Conservation (phyloP, 2,113 vertebrate species). For the Myiagra hebetior region DNA sequence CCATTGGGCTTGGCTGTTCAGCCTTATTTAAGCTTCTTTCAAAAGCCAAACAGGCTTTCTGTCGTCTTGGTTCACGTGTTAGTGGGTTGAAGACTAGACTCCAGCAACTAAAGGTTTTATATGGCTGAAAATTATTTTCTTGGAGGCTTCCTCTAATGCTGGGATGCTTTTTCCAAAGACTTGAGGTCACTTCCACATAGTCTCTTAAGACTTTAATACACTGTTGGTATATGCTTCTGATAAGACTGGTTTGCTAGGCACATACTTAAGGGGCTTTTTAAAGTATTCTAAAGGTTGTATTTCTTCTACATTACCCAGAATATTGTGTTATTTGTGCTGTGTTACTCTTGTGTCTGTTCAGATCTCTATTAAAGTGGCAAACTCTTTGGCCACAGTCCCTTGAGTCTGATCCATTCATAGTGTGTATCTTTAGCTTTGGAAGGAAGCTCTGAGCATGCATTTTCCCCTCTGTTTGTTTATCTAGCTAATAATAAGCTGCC, state of each 20-base stretch:
- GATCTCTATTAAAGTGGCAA: background rate
- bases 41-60: background rate
- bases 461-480: constrained; percentile 46
- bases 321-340: background rate
- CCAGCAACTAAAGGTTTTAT: background rate
- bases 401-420: constrained; percentile 19
- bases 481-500: constrained; percentile 52
- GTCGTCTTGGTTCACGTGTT: background rate
- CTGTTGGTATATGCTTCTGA: background rate
- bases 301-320: background rate
- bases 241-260: background rate
- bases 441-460: constrained; percentile 16
- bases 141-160: background rate
- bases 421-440: constrained; percentile 24
- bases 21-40: background rate
- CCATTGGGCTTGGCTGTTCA: background rate
- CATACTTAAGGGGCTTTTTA: background rate
- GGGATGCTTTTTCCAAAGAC: background rate
- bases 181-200: background rate
- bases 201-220: background rate
- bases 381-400: background rate
- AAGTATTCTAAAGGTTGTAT: background rate
- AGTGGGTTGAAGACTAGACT: background rate
- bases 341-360: background rate
- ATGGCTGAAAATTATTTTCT: background rate